phyloP scores from a whole-genome alignment of 1,140 invertebrate genomes.

The Bicyclus anynana region DNA sequence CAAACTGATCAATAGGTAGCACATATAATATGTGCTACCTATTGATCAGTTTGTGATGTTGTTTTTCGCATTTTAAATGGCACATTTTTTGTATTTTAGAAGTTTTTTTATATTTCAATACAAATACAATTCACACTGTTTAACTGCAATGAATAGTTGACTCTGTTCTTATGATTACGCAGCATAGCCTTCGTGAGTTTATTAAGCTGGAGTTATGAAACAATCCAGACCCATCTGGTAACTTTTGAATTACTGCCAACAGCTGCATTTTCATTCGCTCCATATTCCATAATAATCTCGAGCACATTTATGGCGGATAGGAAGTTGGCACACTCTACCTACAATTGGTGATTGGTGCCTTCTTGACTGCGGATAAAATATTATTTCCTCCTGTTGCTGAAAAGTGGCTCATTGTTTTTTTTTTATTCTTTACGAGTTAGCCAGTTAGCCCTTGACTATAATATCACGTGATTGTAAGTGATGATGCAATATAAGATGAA shows the following conservation, averaged over 20 bases:
- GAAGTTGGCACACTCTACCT: constrained; percentile 25
- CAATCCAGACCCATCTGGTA: constrained; percentile 39
- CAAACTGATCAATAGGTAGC: too few species aligned
- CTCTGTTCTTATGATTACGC: neutral
- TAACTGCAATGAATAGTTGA: neutral
- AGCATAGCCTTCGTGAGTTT: neutral
- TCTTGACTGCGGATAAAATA: neutral
- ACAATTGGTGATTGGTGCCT: constrained; percentile 10
- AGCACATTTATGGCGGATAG: constrained; percentile 35
- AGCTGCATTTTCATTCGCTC: constrained; percentile 43
- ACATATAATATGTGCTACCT: too few species aligned
- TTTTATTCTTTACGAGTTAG: too few species aligned
- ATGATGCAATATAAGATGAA: too few species aligned
- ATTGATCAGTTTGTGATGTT: too few species aligned
- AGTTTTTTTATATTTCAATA: too few species aligned
- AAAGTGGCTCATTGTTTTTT: neutral
- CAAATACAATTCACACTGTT: neutral
- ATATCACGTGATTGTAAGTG: too few species aligned
- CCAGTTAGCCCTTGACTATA: too few species aligned
- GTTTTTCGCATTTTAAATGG: too few species aligned
- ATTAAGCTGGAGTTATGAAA: neutral
- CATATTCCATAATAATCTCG: constrained; percentile 37
- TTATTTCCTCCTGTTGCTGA: neutral
- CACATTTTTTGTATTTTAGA: too few species aligned
- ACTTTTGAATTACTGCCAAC: constrained; percentile 56